phyloP scores from a whole-genome alignment of 2,888 invertebrate genomes.

The Hedychridium roseum region DNA sequence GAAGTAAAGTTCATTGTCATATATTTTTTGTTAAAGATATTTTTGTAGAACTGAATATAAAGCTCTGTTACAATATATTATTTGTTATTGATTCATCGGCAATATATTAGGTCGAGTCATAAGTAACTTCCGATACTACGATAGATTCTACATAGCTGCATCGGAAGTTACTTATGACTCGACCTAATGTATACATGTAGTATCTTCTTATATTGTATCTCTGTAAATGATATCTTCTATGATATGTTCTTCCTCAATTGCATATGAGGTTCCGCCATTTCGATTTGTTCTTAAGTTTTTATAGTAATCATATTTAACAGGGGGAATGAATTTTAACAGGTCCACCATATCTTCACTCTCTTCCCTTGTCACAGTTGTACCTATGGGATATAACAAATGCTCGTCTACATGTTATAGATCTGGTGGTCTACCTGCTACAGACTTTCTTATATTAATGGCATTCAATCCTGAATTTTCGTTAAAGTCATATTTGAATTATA shows the following conservation, averaged over 20 bases:
- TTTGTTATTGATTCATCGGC: too few relatives aligned
- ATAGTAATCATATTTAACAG: conserved; percentile 27
- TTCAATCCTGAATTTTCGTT: conserved; percentile 36
- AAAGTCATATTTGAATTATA: conserved; percentile 36
- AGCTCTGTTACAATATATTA: too few relatives aligned
- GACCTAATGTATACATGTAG: too few relatives aligned
- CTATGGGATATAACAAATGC: conserved; percentile 17
- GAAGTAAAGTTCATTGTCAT: too few relatives aligned
- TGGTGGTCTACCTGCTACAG: conserved; percentile 28
- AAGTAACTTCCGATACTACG: too few relatives aligned
- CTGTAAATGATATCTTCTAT: too few relatives aligned
- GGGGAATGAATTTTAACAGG: conserved; percentile 28
- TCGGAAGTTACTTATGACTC: too few relatives aligned
- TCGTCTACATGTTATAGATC: conserved; percentile 17
- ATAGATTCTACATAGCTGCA: too few relatives aligned
- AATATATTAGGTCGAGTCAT: too few relatives aligned
- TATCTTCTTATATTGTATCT: too few relatives aligned
- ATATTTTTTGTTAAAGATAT: too few relatives aligned
- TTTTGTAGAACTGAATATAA: too few relatives aligned
- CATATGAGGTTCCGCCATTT: conserved; percentile 23
- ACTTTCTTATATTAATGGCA: conserved; percentile 33
- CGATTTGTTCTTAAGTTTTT: conserved; percentile 26
- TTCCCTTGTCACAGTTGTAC: conserved; percentile 18
- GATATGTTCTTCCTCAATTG: conserved; percentile 27
- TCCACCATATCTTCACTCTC: conserved; percentile 23